Conservation (phyloP, 2,113 vertebrate species). For the Salvelinus namaycush region DNA sequence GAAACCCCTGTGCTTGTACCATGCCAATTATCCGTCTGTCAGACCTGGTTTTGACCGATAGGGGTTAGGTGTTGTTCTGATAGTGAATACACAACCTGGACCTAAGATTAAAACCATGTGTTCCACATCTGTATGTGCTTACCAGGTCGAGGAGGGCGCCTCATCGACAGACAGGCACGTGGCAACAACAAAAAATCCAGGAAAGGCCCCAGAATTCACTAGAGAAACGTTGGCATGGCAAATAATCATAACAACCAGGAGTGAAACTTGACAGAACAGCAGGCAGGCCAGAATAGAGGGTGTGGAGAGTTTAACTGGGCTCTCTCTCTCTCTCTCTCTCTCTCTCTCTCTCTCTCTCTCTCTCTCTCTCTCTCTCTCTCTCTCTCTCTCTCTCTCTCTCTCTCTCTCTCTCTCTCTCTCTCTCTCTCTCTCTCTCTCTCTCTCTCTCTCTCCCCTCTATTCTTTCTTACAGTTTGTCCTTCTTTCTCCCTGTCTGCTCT, state of each 20-base stretch:
- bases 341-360: constrained; percentile 83
- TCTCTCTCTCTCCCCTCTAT: constrained; percentile 42
- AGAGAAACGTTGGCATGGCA: constrained; percentile 39
- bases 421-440: constrained; percentile 71
- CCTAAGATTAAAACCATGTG: constrained; percentile 66
- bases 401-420: no score
- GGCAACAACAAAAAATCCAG: constrained; percentile 52
- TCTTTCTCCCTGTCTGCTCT: constrained; percentile 31
- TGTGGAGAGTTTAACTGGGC: background rate
- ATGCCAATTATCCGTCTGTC: constrained; percentile 80
- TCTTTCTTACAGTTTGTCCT: constrained; percentile 43
- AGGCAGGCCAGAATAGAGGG: constrained; percentile 11
- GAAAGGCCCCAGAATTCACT: constrained; percentile 57
- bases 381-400: constrained; percentile 29
- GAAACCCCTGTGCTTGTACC: constrained; percentile 15
- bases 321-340: constrained; percentile 29
- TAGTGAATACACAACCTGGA: constrained; percentile 45
- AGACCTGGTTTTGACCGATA: constrained; percentile 60
- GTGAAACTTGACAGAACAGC: background rate
- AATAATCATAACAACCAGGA: constrained; percentile 45
- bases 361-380: constrained; percentile 80
- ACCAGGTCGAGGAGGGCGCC: constrained; percentile 55
- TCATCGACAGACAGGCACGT: constrained; percentile 71
- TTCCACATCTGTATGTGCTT: constrained; percentile 69
- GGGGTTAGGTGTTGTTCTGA: constrained; percentile 46